These are phyloP conservation scores for Bos javanicus DNA, from an alignment of 2,113 vertebrate species.

Conservation along the genomic window DNA sequence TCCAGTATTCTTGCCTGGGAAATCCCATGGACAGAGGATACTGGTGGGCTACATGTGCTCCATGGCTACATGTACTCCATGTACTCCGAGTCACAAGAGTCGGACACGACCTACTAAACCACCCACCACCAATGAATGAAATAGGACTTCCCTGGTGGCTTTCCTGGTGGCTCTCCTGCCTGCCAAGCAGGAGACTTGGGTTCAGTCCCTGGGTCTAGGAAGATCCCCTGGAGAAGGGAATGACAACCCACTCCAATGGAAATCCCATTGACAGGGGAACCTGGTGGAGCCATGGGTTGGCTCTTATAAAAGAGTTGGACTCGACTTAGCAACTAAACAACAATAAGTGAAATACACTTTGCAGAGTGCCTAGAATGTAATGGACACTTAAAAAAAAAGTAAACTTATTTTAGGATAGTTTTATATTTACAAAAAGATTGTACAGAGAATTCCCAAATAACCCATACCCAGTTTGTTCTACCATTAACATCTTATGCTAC, in stretches of 20 bases:
- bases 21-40: background rate
- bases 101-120: fast-evolving
- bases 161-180: background rate
- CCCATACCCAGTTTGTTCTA: background rate
- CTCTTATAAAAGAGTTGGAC: background rate
- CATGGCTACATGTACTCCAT: background rate
- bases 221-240: background rate
- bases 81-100: background rate
- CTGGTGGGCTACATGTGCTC: background rate
- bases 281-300: background rate
- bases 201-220: background rate
- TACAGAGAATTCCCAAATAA: background rate
- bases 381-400: background rate
- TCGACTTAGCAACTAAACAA: background rate
- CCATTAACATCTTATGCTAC: background rate
- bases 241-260: background rate
- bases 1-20: background rate
- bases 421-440: background rate
- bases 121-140: background rate
- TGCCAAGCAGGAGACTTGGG: background rate
- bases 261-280: background rate
- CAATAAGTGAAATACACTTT: background rate
- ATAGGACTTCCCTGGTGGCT: background rate
- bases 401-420: background rate
- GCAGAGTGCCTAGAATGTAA: background rate